phyloP scores from a whole-genome alignment of 2,797 vertebrate species.

The Notoglanidium macrostoma region DNA sequence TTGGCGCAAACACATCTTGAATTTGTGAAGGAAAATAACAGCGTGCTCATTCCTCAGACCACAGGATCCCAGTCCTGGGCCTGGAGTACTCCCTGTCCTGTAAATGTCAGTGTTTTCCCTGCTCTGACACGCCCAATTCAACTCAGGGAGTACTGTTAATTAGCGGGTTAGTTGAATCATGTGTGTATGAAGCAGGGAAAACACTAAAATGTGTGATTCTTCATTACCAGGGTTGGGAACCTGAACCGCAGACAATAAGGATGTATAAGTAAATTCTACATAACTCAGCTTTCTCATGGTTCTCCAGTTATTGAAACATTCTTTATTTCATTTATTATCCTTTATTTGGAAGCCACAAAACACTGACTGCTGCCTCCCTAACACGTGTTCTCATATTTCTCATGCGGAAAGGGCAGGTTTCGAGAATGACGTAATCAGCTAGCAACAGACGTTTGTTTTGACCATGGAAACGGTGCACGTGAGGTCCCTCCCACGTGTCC shows the following conservation, averaged over 20 bases:
- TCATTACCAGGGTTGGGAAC: background rate
- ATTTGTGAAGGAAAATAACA: constrained; percentile 23
- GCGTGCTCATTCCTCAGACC: background rate
- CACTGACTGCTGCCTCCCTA: background rate
- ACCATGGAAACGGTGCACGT: background rate
- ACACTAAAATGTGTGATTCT: background rate
- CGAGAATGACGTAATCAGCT: background rate
- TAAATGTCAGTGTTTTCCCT: background rate
- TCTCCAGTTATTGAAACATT: background rate
- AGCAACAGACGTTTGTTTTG: background rate
- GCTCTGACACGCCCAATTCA: background rate
- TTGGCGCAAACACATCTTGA: constrained; percentile 68
- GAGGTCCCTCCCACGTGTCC: background rate
- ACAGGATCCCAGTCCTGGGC: background rate
- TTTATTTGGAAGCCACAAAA: background rate
- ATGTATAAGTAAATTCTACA: no score
- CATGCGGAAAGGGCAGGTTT: background rate
- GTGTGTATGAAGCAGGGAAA: background rate
- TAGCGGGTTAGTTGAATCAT: background rate
- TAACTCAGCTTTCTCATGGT: background rate
- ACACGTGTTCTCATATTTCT: background rate
- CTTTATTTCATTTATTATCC: background rate
- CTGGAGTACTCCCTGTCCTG: no score
- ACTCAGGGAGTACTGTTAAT: background rate
- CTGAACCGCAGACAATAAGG: background rate